Evolutionary conservation across 2,113 vertebrate genomes (phyloP), one percentile per base, ranked within the genome.

Genomic region (Argyrosomus japonicus): DNA sequence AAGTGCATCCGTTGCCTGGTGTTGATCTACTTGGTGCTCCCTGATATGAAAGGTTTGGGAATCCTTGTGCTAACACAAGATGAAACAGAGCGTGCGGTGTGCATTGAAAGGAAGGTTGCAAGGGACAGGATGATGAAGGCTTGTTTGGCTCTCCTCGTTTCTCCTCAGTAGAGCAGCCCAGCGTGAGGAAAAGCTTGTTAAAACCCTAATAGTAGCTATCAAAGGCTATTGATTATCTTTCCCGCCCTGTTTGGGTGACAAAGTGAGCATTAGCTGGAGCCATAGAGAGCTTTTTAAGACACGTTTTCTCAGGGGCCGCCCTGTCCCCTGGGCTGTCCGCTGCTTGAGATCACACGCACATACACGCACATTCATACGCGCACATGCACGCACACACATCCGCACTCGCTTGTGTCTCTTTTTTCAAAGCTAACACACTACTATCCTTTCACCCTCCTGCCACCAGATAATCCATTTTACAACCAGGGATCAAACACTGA

Each of bases 201-300:
- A 91, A 94, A 94, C 94, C 88, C 94, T 93, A 93, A 92, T 94
- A 88, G 92, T 92, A 82, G 92, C 93, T 95, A 95, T 96, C 95
- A 94, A 95, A 94, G 94, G 94, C 89, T 96, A 96, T 96, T 95
- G 96, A 97, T 97, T 96, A 96, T 93, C 95, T 93, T 95, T 97
- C 95, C 90, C 63, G 92, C 93, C 89, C 95, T 88, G 92, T 96
- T 96, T 95, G 94, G 93, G 94, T 95, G 95, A 96, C 95, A 96
- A 96, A 90, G 67, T 94, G 94, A 95, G 95, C 95, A 96, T 96
- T 95, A 95, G 93, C 88, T 83, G 85, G 82, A 90, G 86, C 83
- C 90, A 79, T 69, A 87, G 92, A 93, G 87, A 91, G 93, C 87
- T 93, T 93, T 93, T 91, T 91, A 91, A 93, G 91, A 93, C 89